Percentiles rank a stretch among this genome's conserved stretches.
Evolutionary conservation across 2,888 invertebrate genomes (phyloP).

Genomic region (Trachelus stipa): DNA sequence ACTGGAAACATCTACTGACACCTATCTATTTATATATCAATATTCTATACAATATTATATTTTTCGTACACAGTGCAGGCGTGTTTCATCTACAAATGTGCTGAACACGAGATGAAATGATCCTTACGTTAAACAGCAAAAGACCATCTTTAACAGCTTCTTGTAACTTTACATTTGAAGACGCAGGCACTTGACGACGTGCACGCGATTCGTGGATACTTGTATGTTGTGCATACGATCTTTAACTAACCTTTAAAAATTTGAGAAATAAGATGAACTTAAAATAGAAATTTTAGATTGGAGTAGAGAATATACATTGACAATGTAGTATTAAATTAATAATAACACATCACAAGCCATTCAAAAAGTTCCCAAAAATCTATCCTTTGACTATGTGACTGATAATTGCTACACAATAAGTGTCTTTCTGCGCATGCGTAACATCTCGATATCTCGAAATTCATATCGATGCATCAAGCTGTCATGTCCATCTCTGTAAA

Average conservation of each 20-base stretch:
- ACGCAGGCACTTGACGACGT: background rate
- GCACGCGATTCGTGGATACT: background rate
- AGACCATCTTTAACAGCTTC: background rate
- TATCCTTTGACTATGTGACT: background rate
- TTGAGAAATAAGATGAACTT: background rate
- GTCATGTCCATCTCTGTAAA: background rate
- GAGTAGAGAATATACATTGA: background rate
- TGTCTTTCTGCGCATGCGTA: background rate
- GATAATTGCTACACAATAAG: background rate
- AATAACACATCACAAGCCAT: background rate
- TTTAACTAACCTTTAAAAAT: background rate
- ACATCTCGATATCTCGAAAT: background rate
- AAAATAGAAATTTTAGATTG: background rate
- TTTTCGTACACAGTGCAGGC: background rate
- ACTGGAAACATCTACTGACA: background rate
- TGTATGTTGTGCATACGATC: background rate
- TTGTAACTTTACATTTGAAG: background rate
- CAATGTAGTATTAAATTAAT: background rate
- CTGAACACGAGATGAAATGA: background rate
- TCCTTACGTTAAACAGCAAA: background rate
- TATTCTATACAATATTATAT: background rate
- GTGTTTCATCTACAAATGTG: background rate
- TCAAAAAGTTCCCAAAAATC: background rate
- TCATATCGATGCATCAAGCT: background rate
- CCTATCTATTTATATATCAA: background rate